Evolutionary conservation across 2,113 vertebrate species (phyloP).

Genomic region (Colaptes auratus): DNA sequence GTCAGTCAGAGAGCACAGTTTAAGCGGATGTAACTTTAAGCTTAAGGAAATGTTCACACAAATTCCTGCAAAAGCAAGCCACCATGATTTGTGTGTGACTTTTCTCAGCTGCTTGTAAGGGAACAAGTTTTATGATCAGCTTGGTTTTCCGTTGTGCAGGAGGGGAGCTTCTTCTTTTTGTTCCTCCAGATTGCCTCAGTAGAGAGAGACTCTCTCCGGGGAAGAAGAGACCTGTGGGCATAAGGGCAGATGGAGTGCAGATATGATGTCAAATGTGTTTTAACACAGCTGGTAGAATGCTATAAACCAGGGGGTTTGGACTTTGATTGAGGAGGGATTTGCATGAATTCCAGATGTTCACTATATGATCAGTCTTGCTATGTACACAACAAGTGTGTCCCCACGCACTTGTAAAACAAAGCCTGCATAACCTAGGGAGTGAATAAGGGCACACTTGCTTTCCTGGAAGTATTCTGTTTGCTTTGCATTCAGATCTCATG

Average conservation of each 20-base stretch:
- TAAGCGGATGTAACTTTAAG: background rate
- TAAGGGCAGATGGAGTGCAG: conserved; percentile 41
- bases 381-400: conserved; percentile 35
- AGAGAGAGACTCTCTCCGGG: background rate
- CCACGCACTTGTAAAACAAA: conserved; percentile 45
- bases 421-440: conserved; percentile 7
- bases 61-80: background rate
- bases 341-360: conserved; percentile 64
- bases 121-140: background rate
- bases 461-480: conserved; percentile 42
- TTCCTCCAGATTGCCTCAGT: background rate
- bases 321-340: conserved; percentile 27
- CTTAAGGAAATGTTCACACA: background rate
- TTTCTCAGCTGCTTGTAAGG: background rate
- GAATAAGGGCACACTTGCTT: background rate
- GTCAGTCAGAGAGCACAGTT: background rate
- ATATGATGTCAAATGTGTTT: conserved; percentile 47
- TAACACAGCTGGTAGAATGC: conserved; percentile 36
- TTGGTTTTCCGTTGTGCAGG: conserved; percentile 1
- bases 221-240: conserved; percentile 28
- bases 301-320: conserved; percentile 26
- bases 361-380: conserved; percentile 7
- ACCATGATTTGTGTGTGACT: background rate
- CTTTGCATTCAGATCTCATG: background rate
- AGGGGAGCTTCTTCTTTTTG: background rate